Base-by-base conservation (phyloP, 2,888 invertebrate genomes). In the Macroteleia sp. region DNA sequence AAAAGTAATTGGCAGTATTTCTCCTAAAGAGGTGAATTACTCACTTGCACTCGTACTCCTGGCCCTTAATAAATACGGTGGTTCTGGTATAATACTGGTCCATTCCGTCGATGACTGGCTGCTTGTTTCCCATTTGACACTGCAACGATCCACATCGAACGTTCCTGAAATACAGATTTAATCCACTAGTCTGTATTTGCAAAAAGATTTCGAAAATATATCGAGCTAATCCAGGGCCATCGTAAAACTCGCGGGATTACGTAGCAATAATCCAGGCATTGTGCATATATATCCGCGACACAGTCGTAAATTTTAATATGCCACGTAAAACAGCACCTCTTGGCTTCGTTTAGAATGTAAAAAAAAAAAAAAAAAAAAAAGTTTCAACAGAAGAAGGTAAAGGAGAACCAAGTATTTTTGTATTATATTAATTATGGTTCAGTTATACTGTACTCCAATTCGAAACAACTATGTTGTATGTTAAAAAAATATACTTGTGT, bases 31-130 rank as follows among this genome's bases (percentile, higher is more conserved):
- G 56, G 28, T 9, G 17, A 39, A 56, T 52, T 48, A 95, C 96
- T 95, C 92, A 98, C 98, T 98, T 99, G 98, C 98, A 99, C 92
- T 98, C 97, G 89, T 96, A 97, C 91, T 98, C 97, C 76, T 94
- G 93, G 41, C 97, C 96, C 88, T 96, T 96, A 89, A 96, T 96
- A 74, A 96, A 96, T 90, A 98, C 96, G 80, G 97, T 96, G 14
- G 98, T 98, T 85, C 96, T 94, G 5, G 97, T 96, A 91, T 96
- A 97, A 81, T 95, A 95, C 86, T 96, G 95, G 89, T 97, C 96
- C 92, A 95, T 94, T 10, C 95, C 96, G 30, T 94, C 93, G 78
- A 96, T 94, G 28, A 96, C 94, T 1, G 98, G 98, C 86, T 95
- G 95, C 50, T 95, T 93, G 90, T 95, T 95, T 9, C 99, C 99